phyloP scores from a whole-genome alignment of 2,113 vertebrate species.

The Tragelaphus buxtoni region DNA sequence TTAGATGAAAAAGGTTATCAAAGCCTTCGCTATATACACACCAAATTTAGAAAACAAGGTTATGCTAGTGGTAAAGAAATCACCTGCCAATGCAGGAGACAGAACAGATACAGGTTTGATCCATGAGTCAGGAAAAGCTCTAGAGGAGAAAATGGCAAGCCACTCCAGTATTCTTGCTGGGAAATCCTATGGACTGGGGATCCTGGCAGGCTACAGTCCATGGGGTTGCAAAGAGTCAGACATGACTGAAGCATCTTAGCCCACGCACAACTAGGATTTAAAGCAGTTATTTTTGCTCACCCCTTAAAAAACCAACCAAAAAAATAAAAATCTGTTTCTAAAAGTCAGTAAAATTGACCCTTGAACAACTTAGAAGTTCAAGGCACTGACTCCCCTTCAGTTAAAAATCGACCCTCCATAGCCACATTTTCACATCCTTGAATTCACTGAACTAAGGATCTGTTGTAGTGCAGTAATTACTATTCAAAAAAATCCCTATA shows the following conservation, averaged over 20 bases:
- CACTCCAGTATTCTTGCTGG: neutral
- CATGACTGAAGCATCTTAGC: neutral
- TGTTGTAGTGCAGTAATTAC: neutral
- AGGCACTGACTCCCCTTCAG: neutral
- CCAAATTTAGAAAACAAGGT: neutral
- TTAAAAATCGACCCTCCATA: neutral
- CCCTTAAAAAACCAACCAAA: rapidly evolving
- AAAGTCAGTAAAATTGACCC: neutral
- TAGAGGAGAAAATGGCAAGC: neutral
- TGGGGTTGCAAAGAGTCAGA: neutral
- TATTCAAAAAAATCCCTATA: neutral
- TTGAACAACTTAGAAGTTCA: neutral
- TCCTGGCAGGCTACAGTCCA: neutral
- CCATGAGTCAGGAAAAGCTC: neutral
- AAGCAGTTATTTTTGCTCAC: neutral
- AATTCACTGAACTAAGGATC: neutral
- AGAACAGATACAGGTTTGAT: rapidly evolving
- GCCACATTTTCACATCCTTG: neutral
- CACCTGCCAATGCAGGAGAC: neutral
- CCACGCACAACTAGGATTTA: neutral
- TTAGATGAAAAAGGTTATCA: neutral
- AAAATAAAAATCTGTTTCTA: neutral
- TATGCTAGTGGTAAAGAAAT: neutral
- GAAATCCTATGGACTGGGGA: neutral
- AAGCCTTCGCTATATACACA: neutral